phyloP scores from a whole-genome alignment of 1,140 invertebrate genomes.

The Drosophila watanabei region DNA sequence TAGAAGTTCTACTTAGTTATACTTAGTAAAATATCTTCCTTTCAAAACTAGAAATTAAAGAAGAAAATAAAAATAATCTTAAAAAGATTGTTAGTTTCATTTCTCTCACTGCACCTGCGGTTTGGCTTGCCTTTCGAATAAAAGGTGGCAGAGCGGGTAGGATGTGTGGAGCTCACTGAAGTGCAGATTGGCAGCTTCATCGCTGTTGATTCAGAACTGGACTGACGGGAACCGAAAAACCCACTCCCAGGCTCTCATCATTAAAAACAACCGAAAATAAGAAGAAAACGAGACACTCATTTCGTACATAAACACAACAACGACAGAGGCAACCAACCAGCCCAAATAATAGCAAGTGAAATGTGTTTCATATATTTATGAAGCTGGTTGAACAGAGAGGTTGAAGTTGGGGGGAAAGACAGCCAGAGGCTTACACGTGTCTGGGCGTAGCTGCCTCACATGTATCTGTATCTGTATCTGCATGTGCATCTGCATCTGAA shows the following conservation, averaged over 20 bases:
- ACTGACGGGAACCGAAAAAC: constrained; percentile 63
- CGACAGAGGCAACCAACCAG: constrained; percentile 27
- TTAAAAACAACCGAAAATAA: constrained; percentile 55
- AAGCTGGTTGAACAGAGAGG: constrained; percentile 19
- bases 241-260: constrained; percentile 66
- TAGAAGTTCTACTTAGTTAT: neutral
- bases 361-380: constrained; percentile 59
- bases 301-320: constrained; percentile 61
- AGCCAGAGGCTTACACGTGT: constrained; percentile 42
- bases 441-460: constrained; percentile 31
- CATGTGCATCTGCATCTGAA: constrained; percentile 19
- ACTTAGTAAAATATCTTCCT: neutral
- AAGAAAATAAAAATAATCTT: too few species aligned
- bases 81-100: neutral
- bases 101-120: constrained; percentile 27
- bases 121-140: constrained; percentile 25
- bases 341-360: constrained; percentile 64
- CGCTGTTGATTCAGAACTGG: constrained; percentile 67
- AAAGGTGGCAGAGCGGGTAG: neutral
- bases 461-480: constrained; percentile 22
- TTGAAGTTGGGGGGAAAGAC: neutral
- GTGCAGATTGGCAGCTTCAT: constrained; percentile 54
- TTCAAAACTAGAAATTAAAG: too few species aligned
- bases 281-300: constrained; percentile 50
- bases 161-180: constrained; percentile 31